Evolutionary conservation across 2,888 invertebrate species (phyloP), one percentile per base, ranked within the genome.

Genomic region (Pandemis corylana): DNA sequence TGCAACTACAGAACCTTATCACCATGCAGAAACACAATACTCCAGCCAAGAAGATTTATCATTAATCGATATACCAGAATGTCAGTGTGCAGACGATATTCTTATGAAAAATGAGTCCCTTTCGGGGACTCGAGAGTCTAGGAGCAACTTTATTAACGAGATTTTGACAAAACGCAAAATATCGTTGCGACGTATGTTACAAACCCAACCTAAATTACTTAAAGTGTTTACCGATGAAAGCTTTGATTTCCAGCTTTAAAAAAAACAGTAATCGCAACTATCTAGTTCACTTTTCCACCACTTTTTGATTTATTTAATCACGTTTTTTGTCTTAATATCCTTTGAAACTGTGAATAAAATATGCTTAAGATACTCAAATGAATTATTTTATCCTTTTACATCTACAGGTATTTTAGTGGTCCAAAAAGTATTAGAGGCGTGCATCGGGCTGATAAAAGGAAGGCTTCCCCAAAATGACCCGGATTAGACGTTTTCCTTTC

Each of bases 191-290:
- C 81, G 80, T 72, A 53, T 94, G 12, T 76, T 93, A 28, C 80
- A 85, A 28, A 74, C 85, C 62, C 84, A 91, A 81, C 90, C 92
- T 12, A 89, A 89, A 65, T 82, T 93, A 71, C 81, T 90, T 5
- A 88, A 92, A 80, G 77, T 93, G 72, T 90, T 94, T 77, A 90
- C 89, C 2, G 92, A 94, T 71, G 92, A 93, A 85, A 82, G 80
- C 80, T 92, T 87, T 79, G 87, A 90, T 82, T 88, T 88, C 79
- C 74, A 82, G 76, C 73, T 84, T 44, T 87, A 80, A 81, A 69
- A 66, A 12, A 46, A 13, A 12, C 12, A 46, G 12, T 7, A 44
- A 44, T 44, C 72, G 20, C 12, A 59, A 59, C 15, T 56, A 15
- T 3, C 0, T 20, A 7, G 7, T 5, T 12, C 20, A 5, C 9